Base-by-base conservation (phyloP, 30 jellyfish, hydroid and myxozoan species). In the Pseudorhiza aurosa region DNA sequence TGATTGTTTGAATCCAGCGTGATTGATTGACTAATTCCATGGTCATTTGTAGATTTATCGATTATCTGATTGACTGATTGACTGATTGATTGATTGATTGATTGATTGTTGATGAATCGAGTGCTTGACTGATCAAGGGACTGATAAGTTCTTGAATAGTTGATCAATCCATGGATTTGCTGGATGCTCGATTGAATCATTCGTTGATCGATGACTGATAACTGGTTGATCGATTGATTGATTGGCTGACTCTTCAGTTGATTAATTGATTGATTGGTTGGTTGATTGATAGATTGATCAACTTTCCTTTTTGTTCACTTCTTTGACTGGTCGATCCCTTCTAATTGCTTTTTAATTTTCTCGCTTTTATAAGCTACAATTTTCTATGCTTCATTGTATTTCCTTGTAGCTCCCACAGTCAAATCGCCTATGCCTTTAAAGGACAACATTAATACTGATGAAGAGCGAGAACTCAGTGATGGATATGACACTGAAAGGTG, bases 401-500 rank as follows among this genome's bases (percentile, higher is more conserved):
- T 53, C 30, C 26, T 55, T 67, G 28, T 39, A 80, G 91, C 72
- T 14, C 91, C 91, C 0, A 58, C 69, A 9, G 55, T 35, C 11
- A 65, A 65, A 46, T 65, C 91, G 7, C 91, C 83, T 17, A 35
- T 58, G 7, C 36, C 65, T 15, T 12, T 64, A 1, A 46, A 80
- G 47, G 91, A 65, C 0, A 27, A 70, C 27, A 51, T 47, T 17
- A 36, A 64, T 51, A 45, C 91, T 1, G 91, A 80, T 58, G 44
- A 59, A n/a, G 84, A 65, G 19, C 58, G 91, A 37, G 91, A 80
- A 57, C 33, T 51, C 43, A 80, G 91, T 28, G 90, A 63, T 62
- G 81, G 44, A 2, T 60, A 77, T 46, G 91, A 70, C 70, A 36
- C 89, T 24, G 91, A 80, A 21, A 80, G 91, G 91, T 80, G 27